Base-by-base conservation (phyloP, 2,888 invertebrate genomes). In the Phrixothrix hirtus region DNA sequence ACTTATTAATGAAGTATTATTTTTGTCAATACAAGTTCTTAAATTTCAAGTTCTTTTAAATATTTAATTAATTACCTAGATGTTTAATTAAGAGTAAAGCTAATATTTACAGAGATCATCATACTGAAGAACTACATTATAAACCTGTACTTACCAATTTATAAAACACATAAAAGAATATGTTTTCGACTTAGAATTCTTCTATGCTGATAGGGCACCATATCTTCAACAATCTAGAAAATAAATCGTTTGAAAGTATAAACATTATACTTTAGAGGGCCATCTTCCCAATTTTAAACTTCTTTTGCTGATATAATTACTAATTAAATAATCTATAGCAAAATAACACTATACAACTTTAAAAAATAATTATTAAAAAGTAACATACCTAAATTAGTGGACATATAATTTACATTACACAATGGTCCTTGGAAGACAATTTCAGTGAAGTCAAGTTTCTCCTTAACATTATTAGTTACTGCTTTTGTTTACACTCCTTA, bases 161-260 rank as follows among this genome's bases (percentile, higher is more conserved):
- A 72, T 61, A 69, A 71, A 58, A 62, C 69, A 57, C 65, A 68
- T 66, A 67, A 66, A 64, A 69, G 63, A 61, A 61, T 62, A 59
- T 61, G 63, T 62, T 64, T 62, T 61, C 61, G 60, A 55, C 36
- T 54, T 43, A 57, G 52, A 50, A 36, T 56, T 53, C 38, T 52
- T 53, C 37, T 46, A 34, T 45, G 51, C 51, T 51, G 49, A 62
- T 59, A 58, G 60, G 64, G 60, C 60, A 58, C 58, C 64, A 64
- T 64, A 62, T n/a, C n/a, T n/a, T n/a, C n/a, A n/a, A n/a, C n/a
- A n/a, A n/a, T n/a, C n/a, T n/a, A n/a, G n/a, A n/a, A n/a, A n/a
- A n/a, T n/a, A n/a, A n/a, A n/a, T n/a, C n/a, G n/a, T n/a, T n/a
- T n/a, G n/a, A n/a, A n/a, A n/a, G n/a, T n/a, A n/a, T n/a, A n/a